Evolutionary conservation across 1,140 invertebrate species (phyloP), one percentile per base, ranked within the genome.

Genomic region (Asobara japonica): DNA sequence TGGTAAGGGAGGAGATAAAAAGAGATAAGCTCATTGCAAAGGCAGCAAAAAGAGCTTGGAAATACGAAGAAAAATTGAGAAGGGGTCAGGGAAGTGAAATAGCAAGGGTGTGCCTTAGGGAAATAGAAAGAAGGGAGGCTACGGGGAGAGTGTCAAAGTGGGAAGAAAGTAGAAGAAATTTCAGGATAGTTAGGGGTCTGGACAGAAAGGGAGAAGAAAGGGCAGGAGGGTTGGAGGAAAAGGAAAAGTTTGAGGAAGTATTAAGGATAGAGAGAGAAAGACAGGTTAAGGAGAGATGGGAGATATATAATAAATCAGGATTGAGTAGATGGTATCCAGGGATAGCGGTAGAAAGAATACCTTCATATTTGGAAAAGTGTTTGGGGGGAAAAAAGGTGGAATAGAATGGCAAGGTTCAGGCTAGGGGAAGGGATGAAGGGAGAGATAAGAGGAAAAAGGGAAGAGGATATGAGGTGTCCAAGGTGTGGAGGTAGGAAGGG

Each of bases 21-120:
- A 38, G 29, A 38, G 69, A 71, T 2, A 71, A 71, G 27, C 16
- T 71, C 3, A 71, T 29, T 6, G 25, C 36, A 7, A 71, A 27
- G 38, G 10, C 30, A n/a, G 30, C 2, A 25, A 36, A 30, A 27
- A 65, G 60, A 65, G 69, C 61, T 18, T 10, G 61, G 36, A 65
- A 65, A 18, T 71, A 36, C 25, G 69, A 71, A 29, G 69, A 71
- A 33, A 65, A 22, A 3, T 22, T 62, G 31, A 48, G 25, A 31
- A 31, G 36, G n/a, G 36, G 36, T 33, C 4, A 41, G 11, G 36
- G 36, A 41, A 41, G 36, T 13, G n/a, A 13, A 8, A 41, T 41
- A 6, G 36, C 36, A 41, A 41, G 36, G 11, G n/a, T 8, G 11
- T 41, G 36, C 11, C 11, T 41, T 3, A n/a, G 2, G 36, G 36